phyloP scores from a whole-genome alignment of 1,140 invertebrate species.

The Yoshiicerus persimilis region DNA sequence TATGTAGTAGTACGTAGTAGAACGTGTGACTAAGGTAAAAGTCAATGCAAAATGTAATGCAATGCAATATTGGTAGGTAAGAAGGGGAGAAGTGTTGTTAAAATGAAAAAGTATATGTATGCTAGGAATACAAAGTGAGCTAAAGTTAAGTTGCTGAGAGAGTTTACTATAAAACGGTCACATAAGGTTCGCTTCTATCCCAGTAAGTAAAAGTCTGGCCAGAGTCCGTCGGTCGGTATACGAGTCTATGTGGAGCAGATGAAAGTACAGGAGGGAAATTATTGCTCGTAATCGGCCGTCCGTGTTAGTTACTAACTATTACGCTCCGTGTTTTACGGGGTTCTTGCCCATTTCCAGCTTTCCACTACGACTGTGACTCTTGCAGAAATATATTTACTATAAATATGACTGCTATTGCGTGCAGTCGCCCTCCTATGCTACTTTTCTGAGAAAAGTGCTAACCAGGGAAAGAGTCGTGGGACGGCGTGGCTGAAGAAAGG shows the following conservation, averaged over 20 bases:
- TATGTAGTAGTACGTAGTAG: background rate
- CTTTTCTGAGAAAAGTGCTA: no score
- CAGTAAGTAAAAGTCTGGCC: background rate
- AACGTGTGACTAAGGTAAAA: background rate
- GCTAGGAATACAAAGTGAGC: background rate
- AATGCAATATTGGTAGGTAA: background rate
- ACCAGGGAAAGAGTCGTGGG: no score
- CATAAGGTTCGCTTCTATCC: background rate
- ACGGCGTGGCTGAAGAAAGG: no score
- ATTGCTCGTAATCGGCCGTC: conserved; percentile 7
- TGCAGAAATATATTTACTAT: background rate
- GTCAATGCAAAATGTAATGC: background rate
- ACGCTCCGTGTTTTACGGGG: background rate
- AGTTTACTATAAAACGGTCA: background rate
- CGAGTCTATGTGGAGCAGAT: background rate
- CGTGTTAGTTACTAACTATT: conserved; percentile 15
- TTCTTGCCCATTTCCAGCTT: background rate
- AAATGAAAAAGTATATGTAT: conserved; percentile 10
- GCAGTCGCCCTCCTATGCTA: background rate
- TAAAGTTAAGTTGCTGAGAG: background rate
- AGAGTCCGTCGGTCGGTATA: background rate
- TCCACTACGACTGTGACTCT: background rate
- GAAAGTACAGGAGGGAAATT: conserved; percentile 3
- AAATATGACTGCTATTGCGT: background rate
- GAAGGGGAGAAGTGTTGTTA: background rate